Conservation (phyloP, 2,888 invertebrate species). For the Eupithecia inturbata region DNA sequence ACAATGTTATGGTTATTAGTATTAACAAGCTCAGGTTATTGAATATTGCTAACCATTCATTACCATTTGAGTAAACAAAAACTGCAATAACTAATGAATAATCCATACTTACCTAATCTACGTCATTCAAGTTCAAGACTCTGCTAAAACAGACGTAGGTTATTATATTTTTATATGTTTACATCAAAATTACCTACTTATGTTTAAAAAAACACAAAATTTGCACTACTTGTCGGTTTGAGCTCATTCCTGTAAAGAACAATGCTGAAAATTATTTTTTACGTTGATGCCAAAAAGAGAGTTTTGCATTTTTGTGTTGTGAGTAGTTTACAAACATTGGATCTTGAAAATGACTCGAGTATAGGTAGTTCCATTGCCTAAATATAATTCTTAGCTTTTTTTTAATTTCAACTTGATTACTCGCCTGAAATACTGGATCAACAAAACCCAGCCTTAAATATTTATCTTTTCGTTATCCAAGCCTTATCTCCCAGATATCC, state of each 20-base stretch:
- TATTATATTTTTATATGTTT: not conserved
- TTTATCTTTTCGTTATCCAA: constrained; percentile 51
- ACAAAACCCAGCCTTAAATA: not conserved
- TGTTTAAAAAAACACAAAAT: too few species aligned
- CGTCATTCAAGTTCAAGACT: not conserved
- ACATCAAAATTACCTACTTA: too few species aligned
- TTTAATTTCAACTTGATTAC: not conserved
- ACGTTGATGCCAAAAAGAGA: too few species aligned
- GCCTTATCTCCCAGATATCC: constrained; percentile 52
- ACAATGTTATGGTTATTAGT: not conserved
- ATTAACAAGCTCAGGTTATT: not conserved
- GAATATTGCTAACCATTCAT: not conserved
- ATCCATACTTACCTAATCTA: not conserved
- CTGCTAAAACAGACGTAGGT: not conserved
- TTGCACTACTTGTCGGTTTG: too few species aligned
- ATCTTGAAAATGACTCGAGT: too few species aligned
- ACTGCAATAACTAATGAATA: constrained; percentile 1
- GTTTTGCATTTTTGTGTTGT: too few species aligned
- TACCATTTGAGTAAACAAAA: not conserved
- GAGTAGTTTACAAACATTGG: too few species aligned
- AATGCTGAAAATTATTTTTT: too few species aligned
- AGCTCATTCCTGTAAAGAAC: too few species aligned
- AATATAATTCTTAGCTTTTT: not conserved
- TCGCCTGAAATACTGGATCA: constrained; percentile 7
- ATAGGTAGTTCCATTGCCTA: not conserved